These are phyloP conservation scores for Chloropsis hardwickii DNA, from an alignment of 2,113 vertebrate genomes.

Conservation along the genomic window DNA sequence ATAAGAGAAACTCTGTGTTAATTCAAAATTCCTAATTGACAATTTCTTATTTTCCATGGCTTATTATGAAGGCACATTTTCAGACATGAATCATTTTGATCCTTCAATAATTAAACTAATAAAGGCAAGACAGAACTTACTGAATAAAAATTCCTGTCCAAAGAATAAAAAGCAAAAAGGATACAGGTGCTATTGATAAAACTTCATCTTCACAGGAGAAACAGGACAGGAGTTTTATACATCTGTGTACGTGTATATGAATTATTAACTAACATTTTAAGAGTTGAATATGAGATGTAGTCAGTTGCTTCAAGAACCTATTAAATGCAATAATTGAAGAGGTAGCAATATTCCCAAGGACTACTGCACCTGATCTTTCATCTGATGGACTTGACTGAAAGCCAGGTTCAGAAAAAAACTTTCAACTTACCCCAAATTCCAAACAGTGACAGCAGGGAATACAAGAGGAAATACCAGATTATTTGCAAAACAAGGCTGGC, in stretches of 20 bases:
- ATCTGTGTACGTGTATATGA: neutral
- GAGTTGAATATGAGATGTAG: neutral
- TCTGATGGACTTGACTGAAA: neutral
- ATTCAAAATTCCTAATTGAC: neutral
- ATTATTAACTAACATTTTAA: neutral
- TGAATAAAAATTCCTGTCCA: neutral
- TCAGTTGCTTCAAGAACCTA: neutral
- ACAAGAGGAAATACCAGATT: conserved; percentile 52
- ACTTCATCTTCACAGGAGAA: neutral
- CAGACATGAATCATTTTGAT: neutral
- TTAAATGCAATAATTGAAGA: neutral
- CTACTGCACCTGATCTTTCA: neutral
- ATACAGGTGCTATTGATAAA: neutral
- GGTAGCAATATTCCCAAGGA: neutral
- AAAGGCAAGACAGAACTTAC: neutral
- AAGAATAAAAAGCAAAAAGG: neutral
- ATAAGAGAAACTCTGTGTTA: neutral
- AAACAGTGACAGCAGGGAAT: conserved; percentile 42
- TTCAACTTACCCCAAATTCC: conserved; percentile 55
- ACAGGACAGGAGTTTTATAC: neutral
- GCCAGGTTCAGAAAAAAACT: conserved; percentile 3
- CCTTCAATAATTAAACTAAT: neutral
- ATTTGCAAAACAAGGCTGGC: conserved; percentile 42
- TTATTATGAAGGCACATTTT: neutral
- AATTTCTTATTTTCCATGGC: neutral